A percentile compares a stretch with the other conserved stretches of the same genome.
These are phyloP conservation scores for Furnarius figulus DNA, from an alignment of 2,113 vertebrate species.

Conservation along the genomic window DNA sequence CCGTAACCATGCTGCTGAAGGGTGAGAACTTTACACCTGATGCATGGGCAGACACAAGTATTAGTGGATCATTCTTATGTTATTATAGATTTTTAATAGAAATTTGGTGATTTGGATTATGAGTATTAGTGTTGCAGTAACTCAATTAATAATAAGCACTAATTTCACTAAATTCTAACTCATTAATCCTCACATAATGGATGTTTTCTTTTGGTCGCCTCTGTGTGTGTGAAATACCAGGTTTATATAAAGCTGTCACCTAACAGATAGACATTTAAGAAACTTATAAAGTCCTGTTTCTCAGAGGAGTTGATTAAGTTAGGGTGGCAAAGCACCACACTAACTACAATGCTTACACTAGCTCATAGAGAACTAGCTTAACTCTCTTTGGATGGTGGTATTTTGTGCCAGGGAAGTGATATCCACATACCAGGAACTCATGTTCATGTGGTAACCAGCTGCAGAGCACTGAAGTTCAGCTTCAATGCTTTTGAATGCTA, in stretches of 20 bases:
- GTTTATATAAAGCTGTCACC: background rate
- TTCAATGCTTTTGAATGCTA: background rate
- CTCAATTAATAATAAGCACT: background rate
- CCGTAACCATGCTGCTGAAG: background rate
- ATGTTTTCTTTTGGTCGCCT: background rate
- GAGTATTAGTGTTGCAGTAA: background rate
- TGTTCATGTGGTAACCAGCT: background rate
- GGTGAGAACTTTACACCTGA: background rate
- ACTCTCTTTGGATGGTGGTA: background rate
- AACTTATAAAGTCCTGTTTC: background rate
- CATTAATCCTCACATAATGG: background rate
- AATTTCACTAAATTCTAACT: background rate
- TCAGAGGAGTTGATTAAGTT: background rate
- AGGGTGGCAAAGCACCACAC: background rate
- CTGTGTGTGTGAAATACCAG: background rate
- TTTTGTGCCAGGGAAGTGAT: background rate
- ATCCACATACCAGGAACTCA: background rate
- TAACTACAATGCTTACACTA: background rate
- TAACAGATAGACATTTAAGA: background rate
- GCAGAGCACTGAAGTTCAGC: background rate
- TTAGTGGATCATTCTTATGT: background rate
- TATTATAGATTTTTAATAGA: background rate
- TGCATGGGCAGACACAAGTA: rapidly evolving
- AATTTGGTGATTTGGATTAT: background rate
- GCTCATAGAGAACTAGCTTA: background rate